phyloP scores from a whole-genome alignment of 1,140 invertebrate genomes.

The Saccostrea echinata region DNA sequence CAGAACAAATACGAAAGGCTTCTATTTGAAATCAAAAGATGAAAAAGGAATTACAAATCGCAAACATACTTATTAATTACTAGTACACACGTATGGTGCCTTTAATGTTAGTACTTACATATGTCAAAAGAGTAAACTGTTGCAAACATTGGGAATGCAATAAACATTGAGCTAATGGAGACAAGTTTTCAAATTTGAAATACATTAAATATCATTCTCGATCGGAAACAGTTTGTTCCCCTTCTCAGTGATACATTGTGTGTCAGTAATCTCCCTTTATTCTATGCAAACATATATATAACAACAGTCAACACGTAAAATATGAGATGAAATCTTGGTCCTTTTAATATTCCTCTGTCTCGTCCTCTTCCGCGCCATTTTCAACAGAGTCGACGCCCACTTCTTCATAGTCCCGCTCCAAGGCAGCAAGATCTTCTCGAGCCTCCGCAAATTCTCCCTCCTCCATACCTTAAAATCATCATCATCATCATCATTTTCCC shows the following conservation, averaged over 20 bases:
- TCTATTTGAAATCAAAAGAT: too few species aligned
- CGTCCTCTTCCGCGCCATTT: conserved; percentile 51
- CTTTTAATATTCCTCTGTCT: conserved; percentile 52
- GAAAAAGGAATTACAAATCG: too few species aligned
- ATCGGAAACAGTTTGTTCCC: not conserved
- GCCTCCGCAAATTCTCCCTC: conserved; percentile 88
- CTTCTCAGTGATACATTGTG: not conserved
- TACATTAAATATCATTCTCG: not conserved
- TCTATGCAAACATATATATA: too few species aligned
- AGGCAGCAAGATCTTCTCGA: conserved; percentile 87
- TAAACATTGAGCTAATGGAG: not conserved
- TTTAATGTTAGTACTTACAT: too few species aligned
- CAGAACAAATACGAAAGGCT: too few species aligned
- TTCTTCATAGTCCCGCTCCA: conserved; percentile 82
- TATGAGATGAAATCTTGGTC: not conserved
- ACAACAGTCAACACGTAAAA: not conserved
- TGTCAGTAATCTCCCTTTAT: too few species aligned
- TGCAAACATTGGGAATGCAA: not conserved
- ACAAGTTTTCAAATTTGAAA: too few species aligned
- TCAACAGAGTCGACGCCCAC: conserved; percentile 83
- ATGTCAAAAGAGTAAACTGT: too few species aligned
- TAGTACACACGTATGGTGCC: too few species aligned
- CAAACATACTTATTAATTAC: too few species aligned
- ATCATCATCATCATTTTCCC: not conserved
- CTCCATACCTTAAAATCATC: conserved; percentile 79